phyloP scores from a whole-genome alignment of 2,888 invertebrate genomes.

The Apodemia duryi region DNA sequence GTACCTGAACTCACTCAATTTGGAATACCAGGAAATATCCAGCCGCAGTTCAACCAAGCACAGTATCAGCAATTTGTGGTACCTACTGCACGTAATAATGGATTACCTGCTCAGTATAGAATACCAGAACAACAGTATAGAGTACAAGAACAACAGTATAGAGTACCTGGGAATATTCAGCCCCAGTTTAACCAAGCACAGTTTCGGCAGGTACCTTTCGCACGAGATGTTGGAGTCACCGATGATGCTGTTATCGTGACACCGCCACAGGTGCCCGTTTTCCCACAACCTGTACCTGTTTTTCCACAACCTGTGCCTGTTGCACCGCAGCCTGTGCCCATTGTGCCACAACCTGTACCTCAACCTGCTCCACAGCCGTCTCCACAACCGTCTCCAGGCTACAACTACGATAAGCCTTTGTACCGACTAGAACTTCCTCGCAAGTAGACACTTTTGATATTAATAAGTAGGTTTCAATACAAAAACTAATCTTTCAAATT shows the following conservation, averaged over 20 bases:
- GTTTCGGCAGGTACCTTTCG: constrained; percentile 40
- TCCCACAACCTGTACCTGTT: constrained; percentile 31
- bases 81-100: background rate
- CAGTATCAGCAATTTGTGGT: constrained; percentile 23
- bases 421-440: constrained; percentile 61
- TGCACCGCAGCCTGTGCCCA: constrained; percentile 34
- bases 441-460: constrained; percentile 42
- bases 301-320: constrained; percentile 30
- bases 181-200: constrained; percentile 24
- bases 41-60: constrained; percentile 32
- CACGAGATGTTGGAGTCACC: constrained; percentile 62
- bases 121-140: constrained; percentile 8
- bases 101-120: constrained; percentile 8
- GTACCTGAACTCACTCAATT: constrained; percentile 37
- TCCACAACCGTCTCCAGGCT: constrained; percentile 47
- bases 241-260: constrained; percentile 71
- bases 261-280: constrained; percentile 59
- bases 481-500: too few species aligned
- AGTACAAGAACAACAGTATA: constrained; percentile 4
- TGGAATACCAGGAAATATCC: constrained; percentile 31
- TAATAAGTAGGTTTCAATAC: too few species aligned
- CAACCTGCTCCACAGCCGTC: constrained; percentile 38
- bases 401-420: constrained; percentile 64
- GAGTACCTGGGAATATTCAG: constrained; percentile 8
- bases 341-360: constrained; percentile 29